These are phyloP conservation scores for Holotrichia oblita DNA, from an alignment of 1,140 invertebrate genomes.

Conservation along the genomic window DNA sequence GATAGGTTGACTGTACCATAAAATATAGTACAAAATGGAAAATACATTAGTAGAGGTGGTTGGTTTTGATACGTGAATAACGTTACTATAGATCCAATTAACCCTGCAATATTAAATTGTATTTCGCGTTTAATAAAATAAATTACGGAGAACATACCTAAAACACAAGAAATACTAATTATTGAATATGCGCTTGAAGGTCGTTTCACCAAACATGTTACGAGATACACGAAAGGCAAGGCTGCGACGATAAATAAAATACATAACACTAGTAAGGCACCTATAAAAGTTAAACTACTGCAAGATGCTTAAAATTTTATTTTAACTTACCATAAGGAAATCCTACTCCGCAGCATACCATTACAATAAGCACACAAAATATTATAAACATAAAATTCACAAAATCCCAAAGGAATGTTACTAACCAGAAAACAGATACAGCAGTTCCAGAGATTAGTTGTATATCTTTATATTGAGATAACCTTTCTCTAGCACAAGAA, in stretches of 20 bases:
- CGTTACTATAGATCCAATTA: no score
- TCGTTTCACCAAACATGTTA: conserved; percentile 41
- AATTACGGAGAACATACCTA: neutral
- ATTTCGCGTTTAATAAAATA: conserved; percentile 3
- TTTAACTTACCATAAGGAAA: neutral
- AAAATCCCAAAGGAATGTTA: conserved; percentile 77
- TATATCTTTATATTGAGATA: conserved; percentile 67
- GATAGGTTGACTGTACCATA: no score
- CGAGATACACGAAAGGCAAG: conserved; percentile 42
- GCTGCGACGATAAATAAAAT: conserved; percentile 41
- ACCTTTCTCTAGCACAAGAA: conserved; percentile 70
- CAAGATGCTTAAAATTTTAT: neutral
- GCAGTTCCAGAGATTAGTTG: conserved; percentile 74
- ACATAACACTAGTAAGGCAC: neutral
- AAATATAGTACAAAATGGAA: no score
- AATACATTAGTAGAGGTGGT: no score
- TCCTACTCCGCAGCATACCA: conserved; percentile 50
- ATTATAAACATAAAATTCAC: conserved; percentile 68
- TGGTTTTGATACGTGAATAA: no score
- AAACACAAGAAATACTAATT: conserved; percentile 36
- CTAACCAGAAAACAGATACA: conserved; percentile 73
- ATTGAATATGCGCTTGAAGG: conserved; percentile 43
- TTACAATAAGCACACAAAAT: conserved; percentile 63
- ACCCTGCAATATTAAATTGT: neutral
- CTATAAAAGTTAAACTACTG: neutral